Conservation (phyloP, 2,797 vertebrate genomes). For the Sebastes kiyomatsui region DNA sequence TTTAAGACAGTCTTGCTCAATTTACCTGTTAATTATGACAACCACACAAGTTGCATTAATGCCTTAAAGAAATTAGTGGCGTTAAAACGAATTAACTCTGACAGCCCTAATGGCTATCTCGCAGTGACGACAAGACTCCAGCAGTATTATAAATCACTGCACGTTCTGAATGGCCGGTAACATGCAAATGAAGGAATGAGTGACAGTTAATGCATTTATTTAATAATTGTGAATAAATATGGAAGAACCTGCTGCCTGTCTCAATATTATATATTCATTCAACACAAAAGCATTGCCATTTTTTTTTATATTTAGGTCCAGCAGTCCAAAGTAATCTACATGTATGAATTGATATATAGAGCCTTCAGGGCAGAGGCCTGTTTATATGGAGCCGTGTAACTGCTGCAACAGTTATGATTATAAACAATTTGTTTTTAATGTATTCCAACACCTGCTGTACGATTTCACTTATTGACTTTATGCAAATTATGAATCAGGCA, state of each 20-base stretch:
- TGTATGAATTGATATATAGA: no score
- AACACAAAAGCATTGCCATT: neutral
- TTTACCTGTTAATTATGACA: neutral
- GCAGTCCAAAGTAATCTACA: neutral
- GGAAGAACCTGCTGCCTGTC: neutral
- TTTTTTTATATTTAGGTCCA: neutral
- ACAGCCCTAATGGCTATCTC: no score
- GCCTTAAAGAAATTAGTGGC: no score
- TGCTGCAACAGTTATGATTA: neutral
- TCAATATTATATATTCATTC: neutral
- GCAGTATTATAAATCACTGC: neutral
- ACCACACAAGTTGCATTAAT: no score
- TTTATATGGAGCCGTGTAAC: neutral
- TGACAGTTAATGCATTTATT: neutral
- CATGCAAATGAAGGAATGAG: neutral
- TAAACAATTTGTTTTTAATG: neutral
- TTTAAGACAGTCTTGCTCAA: neutral
- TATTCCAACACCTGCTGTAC: constrained; percentile 29
- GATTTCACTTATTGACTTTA: neutral
- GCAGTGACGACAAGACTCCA: no score
- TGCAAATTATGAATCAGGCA: neutral
- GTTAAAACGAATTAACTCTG: no score
- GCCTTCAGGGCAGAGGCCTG: neutral
- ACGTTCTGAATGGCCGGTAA: neutral
- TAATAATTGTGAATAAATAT: neutral